Evolutionary conservation across 2,888 invertebrate species (phyloP), one percentile per base, ranked within the genome.

Genomic region (Clusia tigrina): DNA sequence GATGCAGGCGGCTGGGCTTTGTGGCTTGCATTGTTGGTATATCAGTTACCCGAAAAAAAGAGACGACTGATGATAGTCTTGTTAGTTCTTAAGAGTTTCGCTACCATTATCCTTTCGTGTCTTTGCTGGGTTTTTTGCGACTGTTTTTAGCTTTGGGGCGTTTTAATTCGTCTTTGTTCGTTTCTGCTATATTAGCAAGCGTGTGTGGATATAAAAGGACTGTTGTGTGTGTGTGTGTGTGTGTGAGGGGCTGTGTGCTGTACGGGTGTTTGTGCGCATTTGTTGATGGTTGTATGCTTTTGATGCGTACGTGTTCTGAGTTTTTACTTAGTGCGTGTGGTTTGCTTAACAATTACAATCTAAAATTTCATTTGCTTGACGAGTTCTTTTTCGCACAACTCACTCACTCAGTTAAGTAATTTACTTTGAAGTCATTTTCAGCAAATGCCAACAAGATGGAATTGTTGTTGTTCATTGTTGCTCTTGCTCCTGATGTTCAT

Each of bases 251-350:
- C 32, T n/a, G n/a, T n/a, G n/a, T n/a, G n/a, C n/a, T n/a, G n/a
- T n/a, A 32, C 6, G 32, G 6, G 12, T 32, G n/a, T 42, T 42
- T 54, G 20, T 37, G 18, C 20, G 25, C 52, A 24, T 62, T 42
- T 54, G 18, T 55, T 17, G 2, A 5, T 18, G 20, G 58, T 22
- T 55, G 48, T 69, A 38, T 71, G 69, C 70, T 67, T 69, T 73
- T 73, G 72, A 73, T 78, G 74, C 72, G 76, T 74, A 76, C 76
- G 76, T 76, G 76, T 74, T 72, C 70, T 70, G 78, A 67, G 65
- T 72, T 64, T 64, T 54, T 54, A 53, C 26, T n/a, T 42, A 15
- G n/a, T 42, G 42, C n/a, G 54, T 10, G 77, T 69, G 72, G 68
- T 73, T 74, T 76, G 76, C 76, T 76, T 77, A 77, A 77, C 74